A percentile compares a stretch with the other conserved stretches of the same genome.
phyloP scores from a whole-genome alignment of 2,113 vertebrate genomes.

The Polypterus bichir region DNA sequence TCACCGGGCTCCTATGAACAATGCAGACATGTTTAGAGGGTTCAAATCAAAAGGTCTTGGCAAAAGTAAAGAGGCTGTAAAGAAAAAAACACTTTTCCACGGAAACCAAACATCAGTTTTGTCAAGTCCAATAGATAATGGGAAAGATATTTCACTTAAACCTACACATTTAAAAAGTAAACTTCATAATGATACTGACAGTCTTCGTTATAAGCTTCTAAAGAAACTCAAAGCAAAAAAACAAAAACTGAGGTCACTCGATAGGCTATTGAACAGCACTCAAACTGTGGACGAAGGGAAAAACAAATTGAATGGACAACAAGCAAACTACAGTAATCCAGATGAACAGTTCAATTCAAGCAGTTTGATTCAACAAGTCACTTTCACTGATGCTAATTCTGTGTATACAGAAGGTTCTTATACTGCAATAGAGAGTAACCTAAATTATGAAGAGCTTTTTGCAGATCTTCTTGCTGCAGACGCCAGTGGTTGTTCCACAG shows the following conservation, averaged over 20 bases:
- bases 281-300: constrained; percentile 11
- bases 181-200: constrained; percentile 41
- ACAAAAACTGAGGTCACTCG: constrained; percentile 68
- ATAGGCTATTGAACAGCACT: constrained; percentile 38
- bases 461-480: constrained; percentile 47
- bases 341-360: constrained; percentile 15
- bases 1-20: constrained; percentile 47
- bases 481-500: no score
- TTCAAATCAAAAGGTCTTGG: constrained; percentile 44
- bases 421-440: constrained; percentile 31
- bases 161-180: no score
- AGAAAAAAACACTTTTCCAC: not conserved
- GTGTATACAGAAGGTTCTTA: constrained; percentile 34
- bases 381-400: constrained; percentile 39
- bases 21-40: constrained; percentile 65
- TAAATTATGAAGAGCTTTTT: constrained; percentile 54
- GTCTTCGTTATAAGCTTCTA: constrained; percentile 69
- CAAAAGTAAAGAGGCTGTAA: not conserved
- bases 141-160: no score
- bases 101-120: no score
- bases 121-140: no score
- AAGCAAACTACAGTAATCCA: not conserved
- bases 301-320: no score
- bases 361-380: constrained; percentile 46
- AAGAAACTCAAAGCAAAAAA: constrained; percentile 85